phyloP scores from a whole-genome alignment of 2,888 invertebrate genomes.

The Sthenelais limicola region DNA sequence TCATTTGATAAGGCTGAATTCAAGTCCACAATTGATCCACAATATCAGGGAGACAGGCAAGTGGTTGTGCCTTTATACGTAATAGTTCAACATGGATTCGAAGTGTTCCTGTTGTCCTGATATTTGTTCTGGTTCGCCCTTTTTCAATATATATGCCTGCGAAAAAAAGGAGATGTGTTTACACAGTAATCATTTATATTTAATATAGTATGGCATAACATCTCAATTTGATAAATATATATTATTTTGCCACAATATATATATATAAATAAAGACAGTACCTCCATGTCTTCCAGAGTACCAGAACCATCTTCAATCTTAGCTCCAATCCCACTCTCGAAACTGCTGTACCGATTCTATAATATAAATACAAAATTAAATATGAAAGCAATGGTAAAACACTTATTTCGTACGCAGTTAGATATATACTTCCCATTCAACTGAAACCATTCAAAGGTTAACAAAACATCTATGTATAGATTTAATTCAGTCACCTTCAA shows the following conservation, averaged over 20 bases:
- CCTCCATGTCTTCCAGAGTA: slow-evolving; percentile 74
- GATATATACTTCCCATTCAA: too few species aligned
- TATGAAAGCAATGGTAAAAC: too few species aligned
- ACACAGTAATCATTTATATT: neutral
- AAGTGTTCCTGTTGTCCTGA: slow-evolving; percentile 74
- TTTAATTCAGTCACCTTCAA: slow-evolving; percentile 74
- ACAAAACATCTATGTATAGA: neutral
- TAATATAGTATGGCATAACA: neutral
- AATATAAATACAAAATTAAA: too few species aligned
- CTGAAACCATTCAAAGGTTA: too few species aligned
- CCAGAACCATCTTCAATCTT: slow-evolving; percentile 76
- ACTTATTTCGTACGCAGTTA: too few species aligned
- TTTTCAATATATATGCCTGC: slow-evolving; percentile 72
- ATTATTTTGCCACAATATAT: slow-evolving; percentile 2
- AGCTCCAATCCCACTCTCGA: slow-evolving; percentile 77
- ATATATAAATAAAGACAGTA: slow-evolving; percentile 45
- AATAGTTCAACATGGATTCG: slow-evolving; percentile 72
- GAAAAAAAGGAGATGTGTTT: slow-evolving; percentile 70
- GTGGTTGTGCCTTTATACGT: too few species aligned
- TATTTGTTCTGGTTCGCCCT: slow-evolving; percentile 68
- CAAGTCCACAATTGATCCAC: too few species aligned
- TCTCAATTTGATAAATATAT: neutral
- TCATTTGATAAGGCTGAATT: too few species aligned
- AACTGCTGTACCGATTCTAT: slow-evolving; percentile 78
- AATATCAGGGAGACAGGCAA: too few species aligned